Evolutionary conservation across 2,113 vertebrate genomes (phyloP), one percentile per base, ranked within the genome.

Genomic region (Alouatta palliata): DNA sequence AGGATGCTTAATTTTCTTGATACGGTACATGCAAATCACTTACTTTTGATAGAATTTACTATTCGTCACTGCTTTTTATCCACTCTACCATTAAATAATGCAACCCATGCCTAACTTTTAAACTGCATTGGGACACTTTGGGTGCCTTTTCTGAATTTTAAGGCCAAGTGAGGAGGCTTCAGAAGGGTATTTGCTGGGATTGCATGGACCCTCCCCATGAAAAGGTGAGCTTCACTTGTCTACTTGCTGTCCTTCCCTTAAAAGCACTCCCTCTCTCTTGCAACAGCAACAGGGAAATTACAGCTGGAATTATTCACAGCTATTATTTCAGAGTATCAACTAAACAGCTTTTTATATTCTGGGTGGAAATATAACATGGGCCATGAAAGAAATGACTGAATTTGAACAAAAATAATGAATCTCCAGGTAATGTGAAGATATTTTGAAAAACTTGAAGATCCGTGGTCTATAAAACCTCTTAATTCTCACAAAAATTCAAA

Each of bases 1-100:
- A 14, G 54, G 81, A 66, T 93, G 94, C 90, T 93, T 96, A 20
- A 52, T 37, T 96, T 95, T 97, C 56, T 27, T 20, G 76, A 95
- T n/a, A 91, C 5, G 95, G 73, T 56, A 97, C 81, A 85, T 8
- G 81, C 32, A 95, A 96, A 88, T 73, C 77, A 80, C 93, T 82
- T 40, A 94, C 79, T 93, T 94, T 40, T 3, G 32, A 77, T 91
- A 96, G 61, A 75, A 37, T 20, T 88, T 76, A 90, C 84, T 81
- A 52, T 95, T 85, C 61, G 58, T 9, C 61, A 30, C 37, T 68
- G 40, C 40, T 6, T 66, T 37, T 49, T 76, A 76, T 30, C 76
- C 45, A 58, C 35, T 47, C n/a, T 45, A 32, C 25, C 8, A 7
- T 43, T 54, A 79, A 71, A 35, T 19, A 82, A 77, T 4, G 64